phyloP scores from a whole-genome alignment of 2,888 invertebrate species.

The Lucinisca nassula region DNA sequence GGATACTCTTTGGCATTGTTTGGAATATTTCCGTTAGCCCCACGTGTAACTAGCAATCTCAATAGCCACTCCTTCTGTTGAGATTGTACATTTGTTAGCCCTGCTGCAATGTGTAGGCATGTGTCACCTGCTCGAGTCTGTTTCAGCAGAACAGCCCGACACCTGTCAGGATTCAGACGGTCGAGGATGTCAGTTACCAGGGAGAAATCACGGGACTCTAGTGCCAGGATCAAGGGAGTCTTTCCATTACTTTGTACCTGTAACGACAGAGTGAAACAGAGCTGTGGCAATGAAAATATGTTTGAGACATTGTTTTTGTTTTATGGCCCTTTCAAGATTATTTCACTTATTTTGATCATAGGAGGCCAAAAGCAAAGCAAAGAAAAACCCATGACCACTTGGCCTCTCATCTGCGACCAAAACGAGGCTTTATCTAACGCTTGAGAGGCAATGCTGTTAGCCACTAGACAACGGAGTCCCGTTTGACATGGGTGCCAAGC shows the following conservation, averaged over 20 bases:
- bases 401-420: too few relatives aligned
- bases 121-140: conserved; percentile 74
- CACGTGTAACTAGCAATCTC: conserved; percentile 67
- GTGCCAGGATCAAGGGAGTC: conserved; percentile 71
- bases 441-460: too few relatives aligned
- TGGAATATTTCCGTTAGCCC: conserved; percentile 72
- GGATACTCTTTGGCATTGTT: conserved; percentile 75
- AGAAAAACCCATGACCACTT: too few relatives aligned
- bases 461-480: too few relatives aligned
- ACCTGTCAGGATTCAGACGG: conserved; percentile 55
- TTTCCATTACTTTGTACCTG: conserved; percentile 75
- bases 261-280: too few relatives aligned
- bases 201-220: conserved; percentile 69
- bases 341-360: too few relatives aligned
- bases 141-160: conserved; percentile 65
- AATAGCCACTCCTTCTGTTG: conserved; percentile 63
- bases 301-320: too few relatives aligned
- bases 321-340: too few relatives aligned
- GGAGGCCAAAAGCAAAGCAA: too few relatives aligned
- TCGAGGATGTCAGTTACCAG: conserved; percentile 66
- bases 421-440: too few relatives aligned
- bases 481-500: too few relatives aligned
- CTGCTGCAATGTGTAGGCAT: conserved; percentile 74
- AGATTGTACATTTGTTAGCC: conserved; percentile 61
- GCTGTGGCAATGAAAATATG: too few relatives aligned